Base-by-base conservation (phyloP, 2,113 vertebrate genomes). In the Nesoenas mayeri region DNA sequence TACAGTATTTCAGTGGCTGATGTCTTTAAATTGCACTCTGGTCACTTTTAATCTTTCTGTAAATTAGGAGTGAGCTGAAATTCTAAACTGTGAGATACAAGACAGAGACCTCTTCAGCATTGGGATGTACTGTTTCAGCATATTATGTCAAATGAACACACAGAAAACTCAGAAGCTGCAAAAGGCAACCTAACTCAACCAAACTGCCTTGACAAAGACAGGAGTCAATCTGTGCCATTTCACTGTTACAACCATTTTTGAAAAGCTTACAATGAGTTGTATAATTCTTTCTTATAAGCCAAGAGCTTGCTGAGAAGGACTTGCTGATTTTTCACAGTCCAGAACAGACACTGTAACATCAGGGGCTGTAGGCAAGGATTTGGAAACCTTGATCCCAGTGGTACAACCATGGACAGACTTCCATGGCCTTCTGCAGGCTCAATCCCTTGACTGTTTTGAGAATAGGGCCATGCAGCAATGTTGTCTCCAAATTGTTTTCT, bases 151-250 rank as follows among this genome's bases (percentile, higher is more conserved):
- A 32, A 38, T 2, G 5, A 3, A 71, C 12, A 51, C 26, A 47
- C 2, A 70, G 32, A 78, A 69, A 84, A 50, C 12, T 12, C 50
- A 65, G 15, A 64, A 89, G 5, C 26, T 57, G 26, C 29, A 89
- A 56, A 85, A 50, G 7, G 5, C 54, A 65, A 26, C 10, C 1
- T 42, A 73, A 69, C 32, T 60, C 32, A 36, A 53, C 34, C 56
- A 62, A 56, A 21, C 3, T 48, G 17, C 29, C 44, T 28, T 62
- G 32, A 22, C 32, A 64, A 80, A 75, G 36, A 28, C 31, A 40
- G 3, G 8, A 75, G 3, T 47, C 25, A 85, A 10, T 0, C 7
- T 1, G 0, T 47, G 31, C 5, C 21, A 3, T 48, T 90, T 62
- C 25, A 36, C 31, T 36, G 29, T 57, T 53, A 9, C 7, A 53